A percentile compares a stretch with the other conserved stretches of the same genome.
phyloP scores from a whole-genome alignment of 2,113 vertebrate species.

The Alces alces region DNA sequence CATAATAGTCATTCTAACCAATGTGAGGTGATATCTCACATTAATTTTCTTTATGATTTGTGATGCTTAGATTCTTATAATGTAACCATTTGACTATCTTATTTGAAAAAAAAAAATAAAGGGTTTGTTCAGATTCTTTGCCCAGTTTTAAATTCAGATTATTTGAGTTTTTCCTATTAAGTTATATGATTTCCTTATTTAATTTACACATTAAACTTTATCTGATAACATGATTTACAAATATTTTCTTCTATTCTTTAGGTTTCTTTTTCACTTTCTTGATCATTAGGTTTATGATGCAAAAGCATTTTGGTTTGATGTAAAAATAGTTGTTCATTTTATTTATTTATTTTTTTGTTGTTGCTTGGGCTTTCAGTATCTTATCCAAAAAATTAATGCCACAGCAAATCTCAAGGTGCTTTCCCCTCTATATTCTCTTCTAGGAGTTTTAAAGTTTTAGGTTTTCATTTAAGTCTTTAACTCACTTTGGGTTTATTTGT shows the following conservation, averaged over 20 bases:
- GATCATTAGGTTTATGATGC: not conserved
- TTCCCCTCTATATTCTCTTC: not conserved
- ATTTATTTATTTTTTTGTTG: not conserved
- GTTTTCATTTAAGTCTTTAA: not conserved
- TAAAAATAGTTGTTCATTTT: not conserved
- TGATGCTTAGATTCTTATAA: not conserved
- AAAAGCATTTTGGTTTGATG: not conserved
- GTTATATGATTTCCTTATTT: not conserved
- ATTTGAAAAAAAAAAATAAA: not conserved
- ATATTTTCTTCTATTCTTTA: not conserved
- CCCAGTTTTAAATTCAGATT: not conserved
- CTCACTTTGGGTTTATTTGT: not conserved
- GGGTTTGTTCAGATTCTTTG: not conserved
- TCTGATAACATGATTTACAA: not conserved
- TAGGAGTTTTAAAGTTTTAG: not conserved
- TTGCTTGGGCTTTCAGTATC: not conserved
- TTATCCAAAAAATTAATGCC: not conserved
- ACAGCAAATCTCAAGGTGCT: not conserved
- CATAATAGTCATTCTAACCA: not conserved
- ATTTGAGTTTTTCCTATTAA: not conserved
- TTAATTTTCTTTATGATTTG: not conserved
- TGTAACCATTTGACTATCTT: not conserved
- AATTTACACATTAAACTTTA: not conserved
- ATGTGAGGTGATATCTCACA: not conserved
- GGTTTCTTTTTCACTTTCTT: not conserved